Evolutionary conservation across 2,797 vertebrate genomes (phyloP).

Genomic region (Pipistrellus kuhlii): DNA sequence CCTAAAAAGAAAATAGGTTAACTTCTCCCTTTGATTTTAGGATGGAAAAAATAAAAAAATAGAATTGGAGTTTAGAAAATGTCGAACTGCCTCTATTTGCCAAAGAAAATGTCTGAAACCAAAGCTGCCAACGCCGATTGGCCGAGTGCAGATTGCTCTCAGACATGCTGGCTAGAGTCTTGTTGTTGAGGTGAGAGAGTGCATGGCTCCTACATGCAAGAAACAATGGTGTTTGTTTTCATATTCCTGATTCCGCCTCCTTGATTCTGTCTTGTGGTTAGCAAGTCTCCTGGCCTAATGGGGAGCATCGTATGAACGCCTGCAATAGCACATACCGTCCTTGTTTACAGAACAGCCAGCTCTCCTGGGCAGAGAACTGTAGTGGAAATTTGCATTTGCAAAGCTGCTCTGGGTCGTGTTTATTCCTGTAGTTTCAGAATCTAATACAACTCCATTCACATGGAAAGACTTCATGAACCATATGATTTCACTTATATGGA

Average conservation of each 20-base stretch:
- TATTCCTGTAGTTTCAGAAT: not conserved
- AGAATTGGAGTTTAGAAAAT: not conserved
- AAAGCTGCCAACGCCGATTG: not conserved
- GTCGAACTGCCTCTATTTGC: not conserved
- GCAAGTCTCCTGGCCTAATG: not conserved
- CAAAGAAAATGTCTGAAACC: not conserved
- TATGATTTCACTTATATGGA: not conserved
- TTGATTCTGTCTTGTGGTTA: not conserved
- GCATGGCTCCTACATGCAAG: not conserved
- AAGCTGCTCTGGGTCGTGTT: not conserved
- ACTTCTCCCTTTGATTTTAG: not conserved
- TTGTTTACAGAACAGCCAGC: not conserved
- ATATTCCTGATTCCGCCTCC: not conserved
- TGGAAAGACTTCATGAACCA: not conserved
- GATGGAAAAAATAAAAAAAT: not conserved
- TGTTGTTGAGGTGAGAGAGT: not conserved
- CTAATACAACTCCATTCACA: not conserved
- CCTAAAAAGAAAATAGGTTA: not conserved
- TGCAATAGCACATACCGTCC: no score
- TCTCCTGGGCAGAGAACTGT: not conserved
- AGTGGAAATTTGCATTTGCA: not conserved
- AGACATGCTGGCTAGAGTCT: not conserved
- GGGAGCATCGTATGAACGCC: not conserved
- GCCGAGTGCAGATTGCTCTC: not conserved
- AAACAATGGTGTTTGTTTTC: not conserved